Evolutionary conservation across 1,140 invertebrate species (phyloP).

Genomic region (Spodoptera litura): DNA sequence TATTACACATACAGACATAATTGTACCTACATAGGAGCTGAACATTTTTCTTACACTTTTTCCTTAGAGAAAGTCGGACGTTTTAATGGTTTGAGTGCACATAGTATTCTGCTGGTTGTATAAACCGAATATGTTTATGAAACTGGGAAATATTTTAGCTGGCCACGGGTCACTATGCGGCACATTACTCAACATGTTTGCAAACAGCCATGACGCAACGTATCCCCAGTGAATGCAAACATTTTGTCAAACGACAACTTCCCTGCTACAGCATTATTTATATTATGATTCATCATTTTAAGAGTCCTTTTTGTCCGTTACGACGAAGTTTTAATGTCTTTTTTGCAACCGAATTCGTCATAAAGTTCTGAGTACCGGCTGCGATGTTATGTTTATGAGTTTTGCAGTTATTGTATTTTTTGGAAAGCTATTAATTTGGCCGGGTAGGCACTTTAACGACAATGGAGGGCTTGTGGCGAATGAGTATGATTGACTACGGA

Average conservation of each 20-base stretch:
- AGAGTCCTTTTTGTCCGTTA: slow-evolving; percentile 4
- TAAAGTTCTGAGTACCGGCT: slow-evolving; percentile 18
- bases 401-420: neutral
- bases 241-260: slow-evolving; percentile 34
- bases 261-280: neutral
- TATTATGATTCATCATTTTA: slow-evolving; percentile 28
- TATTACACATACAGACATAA: too few relatives aligned
- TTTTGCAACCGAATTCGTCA: slow-evolving; percentile 1
- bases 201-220: neutral
- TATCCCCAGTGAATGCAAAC: slow-evolving; percentile 1
- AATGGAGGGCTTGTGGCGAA: neutral
- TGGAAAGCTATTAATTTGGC: neutral
- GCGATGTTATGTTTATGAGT: slow-evolving; percentile 17
- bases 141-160: slow-evolving; percentile 11
- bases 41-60: too few relatives aligned
- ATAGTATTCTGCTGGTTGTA: slow-evolving; percentile 8
- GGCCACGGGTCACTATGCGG: slow-evolving; percentile 12
- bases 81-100: neutral
- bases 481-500: neutral
- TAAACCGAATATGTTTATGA: slow-evolving; percentile 29
- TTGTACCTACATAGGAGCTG: too few relatives aligned
- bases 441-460: neutral
- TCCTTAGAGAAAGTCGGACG: too few relatives aligned
- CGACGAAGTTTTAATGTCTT: slow-evolving; percentile 20
- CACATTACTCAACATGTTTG: slow-evolving; percentile 36